A percentile compares a stretch with the other conserved stretches of the same genome.
Evolutionary conservation across 2,888 invertebrate genomes (phyloP).

Genomic region (Hartigia nigra): DNA sequence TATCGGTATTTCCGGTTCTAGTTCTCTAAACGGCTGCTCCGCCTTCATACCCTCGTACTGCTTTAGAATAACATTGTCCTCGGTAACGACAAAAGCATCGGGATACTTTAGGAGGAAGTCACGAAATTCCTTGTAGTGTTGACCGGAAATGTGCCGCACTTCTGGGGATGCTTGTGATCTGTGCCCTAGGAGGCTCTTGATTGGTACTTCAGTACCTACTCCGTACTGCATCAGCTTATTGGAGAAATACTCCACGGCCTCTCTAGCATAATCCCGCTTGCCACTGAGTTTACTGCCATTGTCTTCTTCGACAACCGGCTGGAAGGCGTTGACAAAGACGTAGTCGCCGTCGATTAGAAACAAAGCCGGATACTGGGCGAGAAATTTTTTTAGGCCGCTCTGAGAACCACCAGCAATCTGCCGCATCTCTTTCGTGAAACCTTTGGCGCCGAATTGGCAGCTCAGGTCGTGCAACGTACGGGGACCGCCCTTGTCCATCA

Average conservation of each 20-base stretch:
- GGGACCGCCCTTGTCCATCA: slow-evolving; percentile 96
- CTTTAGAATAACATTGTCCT: slow-evolving; percentile 84
- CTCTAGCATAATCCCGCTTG: slow-evolving; percentile 91
- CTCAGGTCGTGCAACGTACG: slow-evolving; percentile 97
- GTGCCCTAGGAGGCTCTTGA: slow-evolving; percentile 95
- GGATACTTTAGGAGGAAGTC: slow-evolving; percentile 89
- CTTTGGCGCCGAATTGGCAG: slow-evolving; percentile 99
- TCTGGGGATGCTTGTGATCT: slow-evolving; percentile 96
- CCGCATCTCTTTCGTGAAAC: slow-evolving; percentile 98
- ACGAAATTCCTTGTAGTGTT: slow-evolving; percentile 93
- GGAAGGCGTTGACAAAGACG: slow-evolving; percentile 86
- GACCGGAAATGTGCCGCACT: slow-evolving; percentile 94
- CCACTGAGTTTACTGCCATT: slow-evolving; percentile 68
- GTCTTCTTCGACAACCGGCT: slow-evolving; percentile 74
- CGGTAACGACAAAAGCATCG: slow-evolving; percentile 84
- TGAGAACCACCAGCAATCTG: slow-evolving; percentile 96
- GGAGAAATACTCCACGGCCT: slow-evolving; percentile 98
- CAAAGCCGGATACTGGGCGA: slow-evolving; percentile 95
- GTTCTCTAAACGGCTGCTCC: slow-evolving; percentile 72
- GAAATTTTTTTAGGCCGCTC: slow-evolving; percentile 95
- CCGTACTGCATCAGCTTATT: slow-evolving; percentile 96
- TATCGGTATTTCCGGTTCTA: slow-evolving; percentile 75
- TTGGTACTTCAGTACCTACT: slow-evolving; percentile 94
- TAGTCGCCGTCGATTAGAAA: slow-evolving; percentile 95
- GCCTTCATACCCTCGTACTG: slow-evolving; percentile 76